Conservation (phyloP, 2,888 invertebrate species). For the Chalcosyrphus nemorum region DNA sequence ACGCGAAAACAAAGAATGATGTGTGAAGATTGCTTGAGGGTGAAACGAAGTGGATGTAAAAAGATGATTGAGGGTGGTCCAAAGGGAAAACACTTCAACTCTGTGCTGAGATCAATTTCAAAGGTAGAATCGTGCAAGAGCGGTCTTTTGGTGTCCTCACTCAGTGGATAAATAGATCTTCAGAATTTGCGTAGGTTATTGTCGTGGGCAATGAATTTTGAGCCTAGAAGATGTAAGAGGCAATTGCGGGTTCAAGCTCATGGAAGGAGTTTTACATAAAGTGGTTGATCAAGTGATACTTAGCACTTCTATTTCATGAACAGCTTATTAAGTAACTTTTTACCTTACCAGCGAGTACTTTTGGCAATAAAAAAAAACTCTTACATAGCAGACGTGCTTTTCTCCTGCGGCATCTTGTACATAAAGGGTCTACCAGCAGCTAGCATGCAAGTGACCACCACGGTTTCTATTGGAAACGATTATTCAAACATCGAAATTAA, state of each 20-base stretch:
- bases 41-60: neutral
- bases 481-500: too few species aligned
- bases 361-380: too few species aligned
- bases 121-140: neutral
- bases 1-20: conserved; percentile 4
- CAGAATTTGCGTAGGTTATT: conserved; percentile 12
- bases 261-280: too few species aligned
- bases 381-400: too few species aligned
- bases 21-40: conserved; percentile 45
- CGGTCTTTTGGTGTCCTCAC: neutral
- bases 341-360: too few species aligned
- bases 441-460: too few species aligned
- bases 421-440: too few species aligned
- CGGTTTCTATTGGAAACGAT: too few species aligned
- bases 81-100: conserved; percentile 17
- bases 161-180: conserved; percentile 14
- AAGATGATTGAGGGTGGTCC: conserved; percentile 44
- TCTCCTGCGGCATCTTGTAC: too few species aligned
- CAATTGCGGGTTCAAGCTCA: neutral
- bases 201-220: neutral
- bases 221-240: neutral
- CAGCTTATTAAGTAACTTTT: too few species aligned
- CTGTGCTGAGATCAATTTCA: conserved; percentile 29
- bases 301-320: too few species aligned
- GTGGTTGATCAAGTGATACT: too few species aligned